Conservation (phyloP, 2,888 invertebrate species). For the Eupithecia abbreviata region DNA sequence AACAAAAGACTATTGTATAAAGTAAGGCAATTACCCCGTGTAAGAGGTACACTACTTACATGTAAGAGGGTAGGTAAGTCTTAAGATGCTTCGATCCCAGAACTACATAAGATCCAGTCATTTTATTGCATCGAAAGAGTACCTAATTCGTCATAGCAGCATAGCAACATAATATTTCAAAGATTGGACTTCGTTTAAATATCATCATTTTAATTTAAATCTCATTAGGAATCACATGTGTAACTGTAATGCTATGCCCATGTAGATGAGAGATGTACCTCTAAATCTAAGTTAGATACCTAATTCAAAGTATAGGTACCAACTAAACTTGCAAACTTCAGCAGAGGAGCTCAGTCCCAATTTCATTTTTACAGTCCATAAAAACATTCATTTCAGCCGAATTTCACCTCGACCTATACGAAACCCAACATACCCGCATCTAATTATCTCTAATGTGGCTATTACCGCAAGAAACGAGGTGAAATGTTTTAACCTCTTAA, state of each 20-base stretch:
- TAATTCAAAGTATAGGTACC: neutral
- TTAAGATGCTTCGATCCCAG: neutral
- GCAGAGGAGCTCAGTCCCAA: slow-evolving; percentile 11
- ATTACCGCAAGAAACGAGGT: slow-evolving; percentile 54
- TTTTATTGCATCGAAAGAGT: neutral
- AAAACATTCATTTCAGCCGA: slow-evolving; percentile 22
- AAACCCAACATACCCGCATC: slow-evolving; percentile 32
- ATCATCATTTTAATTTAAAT: neutral
- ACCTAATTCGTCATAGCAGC: neutral
- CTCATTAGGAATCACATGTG: neutral
- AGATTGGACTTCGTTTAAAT: too few species aligned
- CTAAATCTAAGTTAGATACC: neutral
- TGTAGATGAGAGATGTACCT: neutral
- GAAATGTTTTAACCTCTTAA: slow-evolving; percentile 68
- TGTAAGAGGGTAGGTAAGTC: neutral
- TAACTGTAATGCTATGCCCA: neutral
- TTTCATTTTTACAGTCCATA: slow-evolving; percentile 19
- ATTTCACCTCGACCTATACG: slow-evolving; percentile 19
- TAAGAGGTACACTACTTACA: too few species aligned
- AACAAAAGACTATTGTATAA: neutral
- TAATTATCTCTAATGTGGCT: slow-evolving; percentile 45
- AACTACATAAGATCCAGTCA: neutral
- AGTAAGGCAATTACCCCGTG: neutral
- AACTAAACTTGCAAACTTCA: neutral
- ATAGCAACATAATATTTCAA: neutral